Base-by-base conservation (phyloP, 2,797 vertebrate genomes). In the Leptoclinus maculatus region DNA sequence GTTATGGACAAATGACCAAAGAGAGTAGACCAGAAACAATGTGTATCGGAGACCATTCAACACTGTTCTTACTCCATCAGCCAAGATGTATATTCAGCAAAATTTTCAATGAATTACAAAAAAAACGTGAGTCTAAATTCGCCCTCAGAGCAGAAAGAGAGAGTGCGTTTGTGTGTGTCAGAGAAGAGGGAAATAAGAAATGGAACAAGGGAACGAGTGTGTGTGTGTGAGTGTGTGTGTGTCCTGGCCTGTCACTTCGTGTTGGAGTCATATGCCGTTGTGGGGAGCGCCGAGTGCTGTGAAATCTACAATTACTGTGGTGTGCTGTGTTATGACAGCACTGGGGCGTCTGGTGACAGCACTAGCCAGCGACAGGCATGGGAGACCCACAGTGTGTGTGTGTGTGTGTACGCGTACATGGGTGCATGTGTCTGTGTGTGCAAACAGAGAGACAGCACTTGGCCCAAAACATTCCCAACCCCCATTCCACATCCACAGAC, bases 301-400 rank as follows among this genome's bases (percentile, higher is more conserved):
- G 92, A 94, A 93, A 93, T 93, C 92, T 92, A 95, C 93, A 91
- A 94, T 95, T 95, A 95, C 91, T 87, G 91, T 88, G 90, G 91
- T 91, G 92, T 88, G 84, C 89, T 63, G 90, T 94, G 92, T 95
- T 95, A 93, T 95, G 94, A 95, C 94, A 95, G 92, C 82, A 43
- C 83, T 53, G 73, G 76, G 86, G 91, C 90, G 86, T 92, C 87
- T 87, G 83, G 88, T 94, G 92, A 94, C 92, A 92, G 86, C 88
- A 82, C 82, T 77, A 80, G 91, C 88, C 85, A 82, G 79, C 83
- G 72, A 90, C 83, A 76, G 87, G 78, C 85, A 86, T 80, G 89
- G 85, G 81, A 89, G 83, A 88, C 71, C 86, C 78, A 80, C 72
- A 32, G 60, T 34, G 29, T 59, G 45, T 53, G 73, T 56, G 60